Evolutionary conservation across 1,140 invertebrate species (phyloP).

Genomic region (Polypedilum vanderplanki): DNA sequence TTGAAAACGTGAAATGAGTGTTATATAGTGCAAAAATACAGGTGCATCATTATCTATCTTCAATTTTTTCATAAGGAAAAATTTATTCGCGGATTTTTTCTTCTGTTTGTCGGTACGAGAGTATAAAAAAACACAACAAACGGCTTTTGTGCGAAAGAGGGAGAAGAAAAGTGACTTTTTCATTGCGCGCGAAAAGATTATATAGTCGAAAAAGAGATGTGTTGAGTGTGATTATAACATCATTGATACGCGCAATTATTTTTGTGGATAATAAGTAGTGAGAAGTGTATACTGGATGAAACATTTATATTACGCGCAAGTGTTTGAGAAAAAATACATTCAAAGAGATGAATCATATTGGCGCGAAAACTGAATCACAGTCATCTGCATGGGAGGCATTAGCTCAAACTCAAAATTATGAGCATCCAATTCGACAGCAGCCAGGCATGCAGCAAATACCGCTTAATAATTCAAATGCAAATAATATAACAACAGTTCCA

Average conservation of each 20-base stretch:
- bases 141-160: neutral
- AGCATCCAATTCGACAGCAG: neutral
- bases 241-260: neutral
- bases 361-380: constrained; percentile 23
- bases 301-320: neutral
- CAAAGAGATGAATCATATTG: constrained; percentile 16
- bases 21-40: neutral
- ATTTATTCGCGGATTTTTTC: neutral
- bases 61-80: neutral
- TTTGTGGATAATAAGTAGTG: neutral
- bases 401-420: constrained; percentile 36
- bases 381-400: constrained; percentile 43
- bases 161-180: constrained; percentile 12
- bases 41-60: constrained; percentile 2
- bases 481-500: too few relatives aligned
- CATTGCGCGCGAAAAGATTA: neutral
- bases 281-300: neutral
- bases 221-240: neutral
- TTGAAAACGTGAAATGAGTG: neutral
- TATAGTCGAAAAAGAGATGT: neutral
- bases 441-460: neutral
- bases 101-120: neutral
- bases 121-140: neutral
- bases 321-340: neutral
- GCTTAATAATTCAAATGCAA: too few relatives aligned